Evolutionary conservation across 1,140 invertebrate species (phyloP).

Genomic region (Caenorhabditis remanei): DNA sequence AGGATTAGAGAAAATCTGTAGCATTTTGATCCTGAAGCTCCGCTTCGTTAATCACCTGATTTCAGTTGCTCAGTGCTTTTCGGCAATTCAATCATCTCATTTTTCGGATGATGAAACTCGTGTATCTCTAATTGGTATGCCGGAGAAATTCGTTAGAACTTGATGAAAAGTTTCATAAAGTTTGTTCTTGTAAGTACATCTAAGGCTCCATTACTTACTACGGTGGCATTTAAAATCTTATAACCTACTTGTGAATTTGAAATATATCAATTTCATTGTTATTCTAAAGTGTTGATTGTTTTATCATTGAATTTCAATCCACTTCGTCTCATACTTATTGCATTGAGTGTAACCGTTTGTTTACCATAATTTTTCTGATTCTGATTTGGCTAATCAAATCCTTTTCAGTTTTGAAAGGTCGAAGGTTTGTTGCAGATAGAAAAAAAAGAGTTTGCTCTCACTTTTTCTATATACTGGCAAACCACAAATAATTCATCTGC

Average conservation of each 20-base stretch:
- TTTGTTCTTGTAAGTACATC: no score
- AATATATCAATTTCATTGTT: no score
- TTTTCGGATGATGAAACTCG: no score
- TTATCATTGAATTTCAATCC: background rate
- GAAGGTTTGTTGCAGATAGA: conserved; percentile 29
- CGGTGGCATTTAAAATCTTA: no score
- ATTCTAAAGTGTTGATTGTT: no score
- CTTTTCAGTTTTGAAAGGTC: conserved; percentile 14
- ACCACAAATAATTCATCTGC: conserved; percentile 51
- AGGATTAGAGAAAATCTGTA: background rate
- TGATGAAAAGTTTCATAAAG: no score
- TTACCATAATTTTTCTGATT: background rate
- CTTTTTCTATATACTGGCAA: background rate
- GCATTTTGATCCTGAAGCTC: background rate
- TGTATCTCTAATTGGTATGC: no score
- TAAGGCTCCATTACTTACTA: no score
- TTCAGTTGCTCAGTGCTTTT: no score
- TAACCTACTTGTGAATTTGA: no score
- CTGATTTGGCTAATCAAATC: conserved; percentile 43
- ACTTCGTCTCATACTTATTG: background rate
- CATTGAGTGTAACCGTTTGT: background rate
- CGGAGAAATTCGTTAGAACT: no score
- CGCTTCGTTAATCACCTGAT: background rate
- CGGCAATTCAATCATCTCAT: no score
- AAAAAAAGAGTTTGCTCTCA: conserved; percentile 18